Evolutionary conservation across 2,113 vertebrate species (phyloP), one percentile per base, ranked within the genome.

Genomic region (Chaenocephalus aceratus): DNA sequence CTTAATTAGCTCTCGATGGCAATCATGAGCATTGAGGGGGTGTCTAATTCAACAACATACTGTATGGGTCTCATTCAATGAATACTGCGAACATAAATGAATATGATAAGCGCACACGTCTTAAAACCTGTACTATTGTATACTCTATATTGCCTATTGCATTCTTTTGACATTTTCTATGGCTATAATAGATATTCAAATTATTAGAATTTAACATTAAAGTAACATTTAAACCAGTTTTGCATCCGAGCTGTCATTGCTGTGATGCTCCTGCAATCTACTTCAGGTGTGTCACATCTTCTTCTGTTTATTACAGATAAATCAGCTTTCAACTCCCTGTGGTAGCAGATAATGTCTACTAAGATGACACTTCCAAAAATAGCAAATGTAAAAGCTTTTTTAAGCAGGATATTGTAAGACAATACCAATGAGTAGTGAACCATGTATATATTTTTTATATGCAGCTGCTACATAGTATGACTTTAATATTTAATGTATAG

Each of bases 251-350:
- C 51, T 72, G 13, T 13, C 44, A 15, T 48, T 34, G 18, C 48
- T 59, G 13, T 16, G 44, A 45, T 57, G 52, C 14, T 48, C 53
- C 67, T 36, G 53, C 21, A 2, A 13, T 57, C 3, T 13, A 14
- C 61, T 58, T 68, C 14, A n/a, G 5, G 11, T 34, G 13, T 53
- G 49, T 2, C 34, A 62, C 6, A 12, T 48, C 18, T 23, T 30
- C 23, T 72, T 8, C 3, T 49, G 34, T 63, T 79, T 68, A 71
- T 71, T 62, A 59, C 56, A 82, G 60, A 79, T 44, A 79, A 71
- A 72, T 58, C n/a, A 16, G 10, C 41, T n/a, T 9, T 71, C 66
- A 52, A 3, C 54, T 54, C 52, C 49, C 58, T 8, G 45, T 5
- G 64, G 80, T 13, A 46, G 4, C 53, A 44, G 49, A 48, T 52